Conservation (phyloP, 92 coral and sea anemone species). For the Diadumene lineata region DNA sequence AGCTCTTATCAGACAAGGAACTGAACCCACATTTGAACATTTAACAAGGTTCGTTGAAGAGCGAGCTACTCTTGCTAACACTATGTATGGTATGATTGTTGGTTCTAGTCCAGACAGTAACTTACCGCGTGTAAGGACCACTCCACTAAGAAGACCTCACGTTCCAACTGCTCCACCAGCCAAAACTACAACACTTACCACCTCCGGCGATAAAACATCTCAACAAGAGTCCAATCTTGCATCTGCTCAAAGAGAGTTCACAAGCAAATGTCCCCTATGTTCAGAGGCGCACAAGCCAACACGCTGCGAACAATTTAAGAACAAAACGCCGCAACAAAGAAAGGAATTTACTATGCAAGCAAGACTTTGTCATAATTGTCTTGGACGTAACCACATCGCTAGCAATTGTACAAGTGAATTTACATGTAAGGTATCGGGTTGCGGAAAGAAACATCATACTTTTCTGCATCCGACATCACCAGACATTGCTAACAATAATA, state of each 20-base stretch:
- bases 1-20: slow-evolving; percentile 21
- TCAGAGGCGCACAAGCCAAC: slow-evolving; percentile 18
- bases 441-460: slow-evolving; percentile 30
- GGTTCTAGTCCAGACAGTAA: slow-evolving; percentile 47
- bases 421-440: slow-evolving; percentile 23
- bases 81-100: slow-evolving; percentile 29
- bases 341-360: slow-evolving; percentile 24
- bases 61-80: slow-evolving; percentile 38
- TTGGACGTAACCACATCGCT: slow-evolving; percentile 12
- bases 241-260: no score
- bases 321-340: slow-evolving; percentile 19
- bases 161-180: no score
- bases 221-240: no score
- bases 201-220: no score
- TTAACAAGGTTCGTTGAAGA: slow-evolving; percentile 25
- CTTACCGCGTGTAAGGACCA: no score
- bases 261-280: neutral
- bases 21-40: slow-evolving; percentile 32
- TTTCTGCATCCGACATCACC: slow-evolving; percentile 30
- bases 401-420: slow-evolving; percentile 7
- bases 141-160: no score
- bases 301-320: slow-evolving; percentile 18
- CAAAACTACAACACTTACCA: no score
- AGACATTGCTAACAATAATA: neutral
- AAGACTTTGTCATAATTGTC: slow-evolving; percentile 45